Evolutionary conservation across 2,888 invertebrate genomes (phyloP), one percentile per base, ranked within the genome.

Genomic region (Drosophila pseudotalamancana): DNA sequence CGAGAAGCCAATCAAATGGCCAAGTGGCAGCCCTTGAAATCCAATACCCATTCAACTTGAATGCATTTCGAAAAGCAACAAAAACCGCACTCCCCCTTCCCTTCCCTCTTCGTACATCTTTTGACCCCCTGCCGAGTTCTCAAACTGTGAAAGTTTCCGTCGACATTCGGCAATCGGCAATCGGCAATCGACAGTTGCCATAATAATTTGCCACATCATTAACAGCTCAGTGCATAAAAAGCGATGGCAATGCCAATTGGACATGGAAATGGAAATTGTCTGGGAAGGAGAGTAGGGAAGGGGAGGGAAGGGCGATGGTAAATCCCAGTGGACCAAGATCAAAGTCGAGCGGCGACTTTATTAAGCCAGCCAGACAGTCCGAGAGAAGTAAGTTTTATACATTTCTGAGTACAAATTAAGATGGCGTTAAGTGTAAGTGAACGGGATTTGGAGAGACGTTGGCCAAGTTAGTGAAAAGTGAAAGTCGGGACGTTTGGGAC

Each of bases 131-230:
- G n/a, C n/a, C n/a, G n/a, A n/a, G n/a, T n/a, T n/a, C 46, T 48
- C 29, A 55, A 73, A 40, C 43, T 71, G 63, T 14, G 32, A 46
- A 46, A 46, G 21, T 43, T 43, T 19, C n/a, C n/a, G n/a, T n/a
- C n/a, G n/a, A n/a, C n/a, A n/a, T n/a, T n/a, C n/a, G n/a, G n/a
- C n/a, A n/a, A 14, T 63, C 63, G 64, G 60, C 51, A 70, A 40
- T 65, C 50, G 72, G 65, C 78, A 81, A 83, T 80, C 81, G 78
- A 69, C 78, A 74, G 66, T 69, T 82, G 79, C 86, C 80, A 84
- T 82, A 84, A 83, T 85, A 85, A 83, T 83, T 83, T 83, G 83
- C 86, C 87, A 87, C 83, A 85, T 87, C 87, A 87, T 87, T 83
- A 83, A 77, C 83, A 87, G 77, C 74, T 81, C 81, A 77, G 61